Evolutionary conservation across 2,888 invertebrate species (phyloP).

Genomic region (Orchesella flavescens): DNA sequence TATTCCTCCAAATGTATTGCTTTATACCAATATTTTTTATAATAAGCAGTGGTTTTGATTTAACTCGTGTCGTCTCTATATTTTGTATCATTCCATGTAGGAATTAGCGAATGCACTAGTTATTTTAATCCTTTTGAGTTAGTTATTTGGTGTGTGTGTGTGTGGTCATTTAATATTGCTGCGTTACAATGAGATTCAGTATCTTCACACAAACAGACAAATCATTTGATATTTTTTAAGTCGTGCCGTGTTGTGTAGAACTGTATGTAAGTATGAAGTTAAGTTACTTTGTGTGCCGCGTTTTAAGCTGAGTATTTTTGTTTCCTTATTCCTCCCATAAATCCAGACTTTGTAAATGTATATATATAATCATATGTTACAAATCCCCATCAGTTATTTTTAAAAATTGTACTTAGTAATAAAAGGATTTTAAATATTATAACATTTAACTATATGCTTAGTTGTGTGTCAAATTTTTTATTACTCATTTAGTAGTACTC

Average conservation of each 20-base stretch:
- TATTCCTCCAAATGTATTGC: background rate
- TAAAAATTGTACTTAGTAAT: slow-evolving; percentile 24
- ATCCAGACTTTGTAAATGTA: slow-evolving; percentile 1
- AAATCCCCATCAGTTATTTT: background rate
- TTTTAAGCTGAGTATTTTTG: slow-evolving; percentile 18
- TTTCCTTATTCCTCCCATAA: background rate
- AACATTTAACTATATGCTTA: no score
- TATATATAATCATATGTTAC: no score
- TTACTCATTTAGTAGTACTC: background rate
- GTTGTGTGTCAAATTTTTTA: background rate
- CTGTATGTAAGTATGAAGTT: no score
- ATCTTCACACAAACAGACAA: background rate
- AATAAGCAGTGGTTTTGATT: background rate
- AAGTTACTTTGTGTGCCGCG: no score
- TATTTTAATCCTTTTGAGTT: background rate
- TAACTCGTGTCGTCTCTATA: background rate
- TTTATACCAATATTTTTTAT: background rate
- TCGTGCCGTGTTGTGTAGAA: background rate
- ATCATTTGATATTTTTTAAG: background rate
- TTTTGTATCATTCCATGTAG: no score
- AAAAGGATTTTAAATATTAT: slow-evolving; percentile 11
- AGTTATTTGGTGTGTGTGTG: background rate
- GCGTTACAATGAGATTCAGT: slow-evolving; percentile 14
- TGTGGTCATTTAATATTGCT: slow-evolving; percentile 26
- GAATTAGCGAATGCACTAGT: no score